Base-by-base conservation (phyloP, 92 coral and sea anemone species). In the Montipora capitata region DNA sequence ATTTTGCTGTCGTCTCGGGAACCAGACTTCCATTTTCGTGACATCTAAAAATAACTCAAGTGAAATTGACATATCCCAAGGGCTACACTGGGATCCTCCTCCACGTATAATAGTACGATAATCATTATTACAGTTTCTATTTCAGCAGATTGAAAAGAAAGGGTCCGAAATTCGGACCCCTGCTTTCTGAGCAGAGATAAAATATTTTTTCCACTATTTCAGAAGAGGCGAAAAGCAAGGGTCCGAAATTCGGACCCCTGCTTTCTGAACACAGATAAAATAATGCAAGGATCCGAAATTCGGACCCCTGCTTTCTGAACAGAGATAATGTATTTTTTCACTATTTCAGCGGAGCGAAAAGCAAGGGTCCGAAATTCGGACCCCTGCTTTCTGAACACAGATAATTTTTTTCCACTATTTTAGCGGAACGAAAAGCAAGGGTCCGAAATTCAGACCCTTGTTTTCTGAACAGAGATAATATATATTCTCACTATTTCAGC, bases 171-270 rank as follows among this genome's bases (percentile, higher is more conserved):
- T 58, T 58, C 5, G 1, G 52, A 45, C 2, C 52, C 52, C 9
- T 45, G 7, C 52, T 45, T 45, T 45, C 52, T 45, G 52, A 45
- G 0, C 52, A 15, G 7, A 15, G 38, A 1, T 63, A 9, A 45
- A 45, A 1, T 45, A 45, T 10, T 10, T 14, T 10, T 57, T 63
- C 8, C 0, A 5, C 68, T 5, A n/a, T 15, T 62, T 62, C 7
- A 16, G 27, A 4, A 3, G 38, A 62, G 20, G n/a, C 35, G 2
- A 17, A 63, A 12, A 3, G 27, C 42, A 67, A 40, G 72, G 72
- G n/a, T 27, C 72, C 72, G 72, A 67, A 5, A 35, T 39, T 67
- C 45, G 44, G 72, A 67, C 14, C 72, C 68, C n/a, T 63, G 68
- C 27, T 15, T 63, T 20, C 16, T n/a, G 27, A 63, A 15, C 38